Evolutionary conservation across 2,888 invertebrate species (phyloP).

Genomic region (Eupithecia subfuscata): DNA sequence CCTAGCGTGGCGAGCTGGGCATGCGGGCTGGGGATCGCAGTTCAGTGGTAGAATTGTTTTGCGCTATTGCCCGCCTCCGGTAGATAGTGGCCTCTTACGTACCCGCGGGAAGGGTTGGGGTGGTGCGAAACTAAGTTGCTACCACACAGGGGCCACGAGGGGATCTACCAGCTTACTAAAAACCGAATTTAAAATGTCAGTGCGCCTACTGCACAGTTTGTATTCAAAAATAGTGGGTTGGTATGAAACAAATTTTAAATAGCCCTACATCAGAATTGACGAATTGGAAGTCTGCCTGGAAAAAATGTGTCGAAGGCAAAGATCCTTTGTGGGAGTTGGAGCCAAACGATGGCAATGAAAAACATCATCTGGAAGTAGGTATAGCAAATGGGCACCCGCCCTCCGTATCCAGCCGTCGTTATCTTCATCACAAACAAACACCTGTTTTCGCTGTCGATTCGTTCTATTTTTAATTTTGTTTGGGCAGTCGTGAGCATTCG

Average conservation of each 20-base stretch:
- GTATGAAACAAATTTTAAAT: neutral
- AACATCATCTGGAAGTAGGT: neutral
- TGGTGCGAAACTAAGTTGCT: too few species aligned
- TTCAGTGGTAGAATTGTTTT: too few species aligned
- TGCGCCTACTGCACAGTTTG: neutral
- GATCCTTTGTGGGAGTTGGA: neutral
- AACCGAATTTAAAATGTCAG: neutral
- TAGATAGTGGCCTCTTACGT: too few species aligned
- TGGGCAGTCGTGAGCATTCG: slow-evolving; percentile 42
- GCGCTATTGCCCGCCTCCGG: too few species aligned
- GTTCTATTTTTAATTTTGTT: slow-evolving; percentile 59
- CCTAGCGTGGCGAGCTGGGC: too few species aligned
- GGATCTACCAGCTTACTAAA: neutral
- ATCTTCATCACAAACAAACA: slow-evolving; percentile 46
- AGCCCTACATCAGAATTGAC: neutral
- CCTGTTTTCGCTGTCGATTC: slow-evolving; percentile 66
- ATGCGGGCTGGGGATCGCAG: too few species aligned
- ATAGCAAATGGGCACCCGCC: slow-evolving; percentile 39
- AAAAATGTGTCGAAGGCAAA: neutral
- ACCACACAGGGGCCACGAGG: too few species aligned
- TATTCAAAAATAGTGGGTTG: neutral
- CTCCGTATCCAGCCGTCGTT: slow-evolving; percentile 43
- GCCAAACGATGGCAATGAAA: neutral
- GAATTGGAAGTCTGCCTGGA: neutral
- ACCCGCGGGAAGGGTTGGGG: too few species aligned